phyloP scores from a whole-genome alignment of 1,140 invertebrate species.

The Aphaenogaster ashmeadi region DNA sequence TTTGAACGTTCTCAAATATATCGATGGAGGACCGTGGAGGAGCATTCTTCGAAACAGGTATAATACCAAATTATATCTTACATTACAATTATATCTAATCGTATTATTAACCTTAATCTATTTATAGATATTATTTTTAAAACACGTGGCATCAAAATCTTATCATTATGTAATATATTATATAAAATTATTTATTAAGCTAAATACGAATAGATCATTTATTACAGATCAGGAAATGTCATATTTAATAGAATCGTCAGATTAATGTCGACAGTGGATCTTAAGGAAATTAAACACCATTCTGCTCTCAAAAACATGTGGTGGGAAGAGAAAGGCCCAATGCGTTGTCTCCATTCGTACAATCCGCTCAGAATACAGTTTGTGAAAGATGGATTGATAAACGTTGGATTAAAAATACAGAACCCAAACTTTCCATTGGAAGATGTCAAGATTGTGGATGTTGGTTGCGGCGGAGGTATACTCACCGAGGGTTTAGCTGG shows the following conservation, averaged over 20 bases:
- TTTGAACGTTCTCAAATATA: neutral
- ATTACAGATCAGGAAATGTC: neutral
- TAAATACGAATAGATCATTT: neutral
- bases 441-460: conserved; percentile 92
- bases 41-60: neutral
- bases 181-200: neutral
- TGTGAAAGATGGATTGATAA: conserved; percentile 90
- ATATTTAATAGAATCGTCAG: neutral
- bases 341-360: conserved; percentile 86
- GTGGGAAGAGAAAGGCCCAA: conserved; percentile 88
- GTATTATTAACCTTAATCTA: no score
- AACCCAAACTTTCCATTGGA: conserved; percentile 88
- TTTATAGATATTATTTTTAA: neutral
- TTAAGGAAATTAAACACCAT: conserved; percentile 83
- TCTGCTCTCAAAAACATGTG: conserved; percentile 85
- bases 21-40: neutral
- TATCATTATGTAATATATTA: neutral
- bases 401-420: conserved; percentile 81
- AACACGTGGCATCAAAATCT: neutral
- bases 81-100: no score
- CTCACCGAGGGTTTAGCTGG: conserved; percentile 92
- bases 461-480: conserved; percentile 96
- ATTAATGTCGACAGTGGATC: conserved; percentile 73
- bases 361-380: conserved; percentile 91
- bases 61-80: neutral